Evolutionary conservation across 2,113 vertebrate genomes (phyloP).

Genomic region (Casuarius casuarius): DNA sequence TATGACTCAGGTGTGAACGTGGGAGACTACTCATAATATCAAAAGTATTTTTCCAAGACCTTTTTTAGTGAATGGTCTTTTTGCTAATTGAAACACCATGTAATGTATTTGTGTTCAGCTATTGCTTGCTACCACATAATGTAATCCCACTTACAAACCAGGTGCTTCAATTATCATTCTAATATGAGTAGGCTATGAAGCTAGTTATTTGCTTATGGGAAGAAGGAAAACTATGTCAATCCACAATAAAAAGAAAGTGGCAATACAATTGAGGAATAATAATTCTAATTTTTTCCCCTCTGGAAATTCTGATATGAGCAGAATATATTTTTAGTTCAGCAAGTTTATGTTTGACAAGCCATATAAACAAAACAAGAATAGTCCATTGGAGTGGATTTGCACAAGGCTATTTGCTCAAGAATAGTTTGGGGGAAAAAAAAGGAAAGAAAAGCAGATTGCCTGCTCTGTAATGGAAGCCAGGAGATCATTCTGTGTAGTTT

Average conservation of each 20-base stretch:
- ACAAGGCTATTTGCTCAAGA: neutral
- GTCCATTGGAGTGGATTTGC: neutral
- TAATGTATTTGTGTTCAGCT: conserved; percentile 26
- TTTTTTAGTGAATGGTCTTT: neutral
- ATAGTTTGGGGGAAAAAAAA: neutral
- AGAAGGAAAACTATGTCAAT: neutral
- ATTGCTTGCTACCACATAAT: neutral
- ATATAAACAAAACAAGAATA: conserved; percentile 4
- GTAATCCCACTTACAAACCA: neutral
- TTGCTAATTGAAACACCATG: neutral
- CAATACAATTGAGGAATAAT: neutral
- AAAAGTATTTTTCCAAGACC: neutral
- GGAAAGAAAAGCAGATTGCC: neutral
- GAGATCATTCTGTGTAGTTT: neutral
- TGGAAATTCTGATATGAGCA: neutral
- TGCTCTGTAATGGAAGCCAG: neutral
- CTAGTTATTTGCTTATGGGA: neutral
- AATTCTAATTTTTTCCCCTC: neutral
- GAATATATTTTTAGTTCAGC: conserved; percentile 20
- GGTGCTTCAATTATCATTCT: conserved; percentile 9
- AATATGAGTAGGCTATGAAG: conserved; percentile 3
- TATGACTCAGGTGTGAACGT: neutral
- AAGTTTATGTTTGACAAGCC: neutral
- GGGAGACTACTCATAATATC: neutral
- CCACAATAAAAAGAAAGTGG: neutral